phyloP scores from a whole-genome alignment of 2,888 invertebrate species.

The Sarcophaga variegata region DNA sequence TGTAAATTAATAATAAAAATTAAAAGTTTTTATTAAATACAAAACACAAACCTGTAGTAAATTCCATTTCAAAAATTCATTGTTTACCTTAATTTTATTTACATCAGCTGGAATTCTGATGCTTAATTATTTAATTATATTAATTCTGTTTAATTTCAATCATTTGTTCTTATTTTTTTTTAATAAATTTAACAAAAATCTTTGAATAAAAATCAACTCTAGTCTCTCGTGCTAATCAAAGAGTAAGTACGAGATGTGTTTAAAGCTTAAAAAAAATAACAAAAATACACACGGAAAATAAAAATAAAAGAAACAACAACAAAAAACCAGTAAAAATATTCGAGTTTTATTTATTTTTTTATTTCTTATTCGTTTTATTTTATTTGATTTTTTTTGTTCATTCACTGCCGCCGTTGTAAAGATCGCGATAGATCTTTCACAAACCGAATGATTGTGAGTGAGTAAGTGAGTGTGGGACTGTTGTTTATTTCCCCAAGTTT shows the following conservation, averaged over 20 bases:
- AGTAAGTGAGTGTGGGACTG: neutral
- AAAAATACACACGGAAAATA: slow-evolving; percentile 30
- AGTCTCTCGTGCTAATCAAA: slow-evolving; percentile 51
- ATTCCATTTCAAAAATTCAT: no score
- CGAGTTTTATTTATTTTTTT: slow-evolving; percentile 25
- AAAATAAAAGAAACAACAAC: slow-evolving; percentile 37
- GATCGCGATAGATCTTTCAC: slow-evolving; percentile 61
- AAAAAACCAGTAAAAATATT: slow-evolving; percentile 52
- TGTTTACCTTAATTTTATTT: slow-evolving; percentile 6
- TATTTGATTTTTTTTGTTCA: slow-evolving; percentile 35
- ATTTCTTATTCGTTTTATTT: neutral
- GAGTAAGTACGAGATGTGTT: slow-evolving; percentile 54
- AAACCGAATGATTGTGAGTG: slow-evolving; percentile 51
- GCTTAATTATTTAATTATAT: no score
- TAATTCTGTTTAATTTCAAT: no score
- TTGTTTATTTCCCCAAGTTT: slow-evolving; percentile 53
- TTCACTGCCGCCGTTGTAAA: slow-evolving; percentile 59
- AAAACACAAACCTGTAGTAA: no score
- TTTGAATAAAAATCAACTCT: slow-evolving; percentile 28
- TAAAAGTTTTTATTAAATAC: no score
- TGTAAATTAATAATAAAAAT: neutral
- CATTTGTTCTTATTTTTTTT: neutral
- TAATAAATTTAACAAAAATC: neutral
- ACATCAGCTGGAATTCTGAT: no score
- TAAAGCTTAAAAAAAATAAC: slow-evolving; percentile 56